A percentile compares a stretch with the other conserved stretches of the same genome.
Conservation (phyloP, 2,113 vertebrate species). For the Tinamus guttatus region DNA sequence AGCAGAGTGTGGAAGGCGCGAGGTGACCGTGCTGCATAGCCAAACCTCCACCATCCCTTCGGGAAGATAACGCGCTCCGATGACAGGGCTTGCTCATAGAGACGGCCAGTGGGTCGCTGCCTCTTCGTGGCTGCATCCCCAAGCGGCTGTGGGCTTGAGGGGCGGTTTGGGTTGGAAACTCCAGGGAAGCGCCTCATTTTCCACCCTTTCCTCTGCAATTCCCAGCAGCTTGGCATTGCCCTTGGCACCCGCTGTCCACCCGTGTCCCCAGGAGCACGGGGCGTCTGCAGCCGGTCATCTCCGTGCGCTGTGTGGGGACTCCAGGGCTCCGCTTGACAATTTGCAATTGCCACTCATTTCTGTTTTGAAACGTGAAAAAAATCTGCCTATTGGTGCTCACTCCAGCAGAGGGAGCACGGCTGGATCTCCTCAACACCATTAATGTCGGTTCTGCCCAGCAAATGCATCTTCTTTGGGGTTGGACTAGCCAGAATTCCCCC, state of each 20-base stretch:
- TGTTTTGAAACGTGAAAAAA: rapidly evolving
- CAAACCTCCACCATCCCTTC: not conserved
- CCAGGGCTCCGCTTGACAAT: not conserved
- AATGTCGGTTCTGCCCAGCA: rapidly evolving
- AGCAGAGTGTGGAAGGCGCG: no score
- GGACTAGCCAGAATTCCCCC: not conserved
- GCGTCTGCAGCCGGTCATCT: no score
- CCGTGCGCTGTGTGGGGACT: rapidly evolving
- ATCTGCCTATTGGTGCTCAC: not conserved
- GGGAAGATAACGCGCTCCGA: not conserved
- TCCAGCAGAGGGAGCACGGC: constrained; percentile 64
- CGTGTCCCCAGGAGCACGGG: not conserved
- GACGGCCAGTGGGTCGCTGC: not conserved
- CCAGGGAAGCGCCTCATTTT: not conserved
- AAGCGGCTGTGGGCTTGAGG: not conserved
- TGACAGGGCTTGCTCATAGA: rapidly evolving
- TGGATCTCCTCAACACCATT: not conserved
- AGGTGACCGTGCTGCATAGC: not conserved
- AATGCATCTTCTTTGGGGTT: rapidly evolving
- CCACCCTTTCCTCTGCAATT: not conserved
- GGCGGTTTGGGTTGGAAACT: not conserved
- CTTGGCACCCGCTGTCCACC: not conserved
- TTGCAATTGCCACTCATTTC: rapidly evolving
- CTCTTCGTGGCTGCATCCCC: no score
- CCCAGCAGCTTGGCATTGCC: no score